These are phyloP conservation scores for Drosophila ficusphila DNA, from an alignment of 1,140 invertebrate genomes.

Conservation along the genomic window DNA sequence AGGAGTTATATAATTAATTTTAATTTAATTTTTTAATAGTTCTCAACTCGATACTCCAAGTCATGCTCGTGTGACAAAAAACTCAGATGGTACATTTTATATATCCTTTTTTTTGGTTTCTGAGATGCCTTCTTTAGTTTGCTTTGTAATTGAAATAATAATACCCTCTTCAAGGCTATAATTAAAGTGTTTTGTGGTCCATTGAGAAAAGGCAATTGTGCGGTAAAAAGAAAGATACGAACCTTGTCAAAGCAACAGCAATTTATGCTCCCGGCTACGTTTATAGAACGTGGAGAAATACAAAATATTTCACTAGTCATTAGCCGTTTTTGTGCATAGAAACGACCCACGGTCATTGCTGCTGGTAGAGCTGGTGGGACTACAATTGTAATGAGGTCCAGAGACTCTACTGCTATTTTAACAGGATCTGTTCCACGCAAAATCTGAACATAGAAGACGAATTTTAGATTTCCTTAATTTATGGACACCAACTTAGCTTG, in stretches of 20 bases:
- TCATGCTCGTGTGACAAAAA: too few relatives aligned
- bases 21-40: too few relatives aligned
- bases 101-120: too few relatives aligned
- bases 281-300: slow-evolving; percentile 96
- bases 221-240: not conserved
- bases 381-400: slow-evolving; percentile 96
- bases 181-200: too few relatives aligned
- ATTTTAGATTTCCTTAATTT: not conserved
- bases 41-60: too few relatives aligned
- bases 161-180: too few relatives aligned
- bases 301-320: slow-evolving; percentile 94
- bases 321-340: slow-evolving; percentile 95
- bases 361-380: slow-evolving; percentile 96
- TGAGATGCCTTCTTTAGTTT: too few relatives aligned
- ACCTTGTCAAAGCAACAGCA: slow-evolving; percentile 99
- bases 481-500: slow-evolving; percentile 77
- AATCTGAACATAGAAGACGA: slow-evolving; percentile 72
- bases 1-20: too few relatives aligned
- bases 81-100: too few relatives aligned
- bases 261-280: slow-evolving; percentile 97
- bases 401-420: slow-evolving; percentile 90
- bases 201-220: too few relatives aligned
- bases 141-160: too few relatives aligned
- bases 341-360: slow-evolving; percentile 96
- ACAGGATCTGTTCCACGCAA: slow-evolving; percentile 85